Evolutionary conservation across 2,797 vertebrate species (phyloP).

Genomic region (Ctenochaetus hawaiiensis): DNA sequence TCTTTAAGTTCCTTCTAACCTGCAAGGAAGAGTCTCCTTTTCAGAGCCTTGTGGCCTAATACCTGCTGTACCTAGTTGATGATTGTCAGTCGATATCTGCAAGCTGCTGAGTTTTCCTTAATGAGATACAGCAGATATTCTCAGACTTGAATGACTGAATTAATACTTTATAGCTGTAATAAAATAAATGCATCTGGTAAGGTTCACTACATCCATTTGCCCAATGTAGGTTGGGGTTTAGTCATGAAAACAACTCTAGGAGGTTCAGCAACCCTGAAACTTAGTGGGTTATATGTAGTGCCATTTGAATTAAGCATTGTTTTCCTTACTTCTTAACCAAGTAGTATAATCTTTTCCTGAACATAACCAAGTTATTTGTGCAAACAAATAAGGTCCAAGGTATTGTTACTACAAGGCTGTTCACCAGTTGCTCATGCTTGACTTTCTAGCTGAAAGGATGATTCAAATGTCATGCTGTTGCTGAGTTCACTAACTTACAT

Average conservation of each 20-base stretch:
- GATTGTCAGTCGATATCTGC: constrained; percentile 12
- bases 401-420: background rate
- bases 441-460: background rate
- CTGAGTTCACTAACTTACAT: background rate
- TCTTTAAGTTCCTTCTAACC: constrained; percentile 27
- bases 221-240: background rate
- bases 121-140: constrained; percentile 17
- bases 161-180: background rate
- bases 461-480: background rate
- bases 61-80: constrained; percentile 8
- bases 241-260: background rate
- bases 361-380: background rate
- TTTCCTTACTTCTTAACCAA: background rate
- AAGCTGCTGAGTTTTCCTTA: background rate
- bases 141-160: background rate
- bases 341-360: background rate
- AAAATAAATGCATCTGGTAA: background rate
- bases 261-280: background rate
- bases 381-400: background rate
- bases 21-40: constrained; percentile 2
- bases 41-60: constrained; percentile 12
- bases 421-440: background rate
- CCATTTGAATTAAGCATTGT: background rate
- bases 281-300: background rate
- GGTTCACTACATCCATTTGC: background rate